phyloP scores from a whole-genome alignment of 2,113 vertebrate genomes.

The Sorex fumeus region DNA sequence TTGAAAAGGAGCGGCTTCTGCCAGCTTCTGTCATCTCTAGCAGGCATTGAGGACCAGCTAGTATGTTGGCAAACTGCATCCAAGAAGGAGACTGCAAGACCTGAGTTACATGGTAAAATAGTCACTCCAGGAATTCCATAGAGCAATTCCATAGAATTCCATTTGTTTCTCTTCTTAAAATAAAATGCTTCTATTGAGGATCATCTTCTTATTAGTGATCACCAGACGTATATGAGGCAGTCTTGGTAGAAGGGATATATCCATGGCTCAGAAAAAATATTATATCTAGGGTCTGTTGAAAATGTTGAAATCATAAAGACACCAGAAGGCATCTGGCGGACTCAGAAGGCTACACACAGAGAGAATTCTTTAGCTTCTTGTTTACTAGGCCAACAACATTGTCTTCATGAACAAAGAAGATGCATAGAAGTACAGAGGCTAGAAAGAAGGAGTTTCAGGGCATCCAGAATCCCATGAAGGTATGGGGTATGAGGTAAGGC shows the following conservation, averaged over 20 bases:
- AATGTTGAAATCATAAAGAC: not conserved
- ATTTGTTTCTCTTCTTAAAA: conserved; percentile 8
- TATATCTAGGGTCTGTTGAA: not conserved
- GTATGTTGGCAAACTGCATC: not conserved
- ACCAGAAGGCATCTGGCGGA: not conserved
- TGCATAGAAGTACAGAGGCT: not conserved
- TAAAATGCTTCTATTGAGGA: not conserved
- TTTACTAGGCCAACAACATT: not conserved
- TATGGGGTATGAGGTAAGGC: not conserved
- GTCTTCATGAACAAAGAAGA: not conserved
- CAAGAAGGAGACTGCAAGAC: not conserved
- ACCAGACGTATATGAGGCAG: not conserved
- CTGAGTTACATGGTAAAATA: not conserved
- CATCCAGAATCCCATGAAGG: accelerated
- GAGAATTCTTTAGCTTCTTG: not conserved
- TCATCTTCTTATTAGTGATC: not conserved
- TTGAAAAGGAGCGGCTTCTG: not conserved
- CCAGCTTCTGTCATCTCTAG: accelerated
- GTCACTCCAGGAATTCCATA: no score
- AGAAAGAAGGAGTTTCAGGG: no score
- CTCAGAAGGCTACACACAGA: not conserved
- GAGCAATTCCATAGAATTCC: no score
- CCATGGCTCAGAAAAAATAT: accelerated
- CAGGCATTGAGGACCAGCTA: no score
- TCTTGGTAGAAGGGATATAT: no score